Conservation (phyloP, 2,797 vertebrate species). For the Crenichthys baileyi region DNA sequence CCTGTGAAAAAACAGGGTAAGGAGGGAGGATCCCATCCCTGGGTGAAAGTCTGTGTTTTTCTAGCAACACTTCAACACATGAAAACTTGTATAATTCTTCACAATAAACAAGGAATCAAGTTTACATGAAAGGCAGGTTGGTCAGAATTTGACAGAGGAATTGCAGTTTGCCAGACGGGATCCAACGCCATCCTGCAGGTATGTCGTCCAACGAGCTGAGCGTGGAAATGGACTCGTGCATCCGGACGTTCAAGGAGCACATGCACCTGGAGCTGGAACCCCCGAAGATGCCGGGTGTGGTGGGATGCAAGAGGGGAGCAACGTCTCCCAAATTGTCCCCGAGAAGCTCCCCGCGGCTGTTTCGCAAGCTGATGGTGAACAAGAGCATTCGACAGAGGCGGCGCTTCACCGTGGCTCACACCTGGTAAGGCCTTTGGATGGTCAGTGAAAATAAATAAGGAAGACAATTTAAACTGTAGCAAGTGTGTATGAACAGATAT, state of each 20-base stretch:
- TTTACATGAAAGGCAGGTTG: slow-evolving; percentile 40
- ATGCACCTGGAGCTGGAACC: slow-evolving; percentile 98
- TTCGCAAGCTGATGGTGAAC: slow-evolving; percentile 97
- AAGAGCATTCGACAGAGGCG: slow-evolving; percentile 96
- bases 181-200: slow-evolving; percentile 46
- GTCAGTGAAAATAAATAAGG: background rate
- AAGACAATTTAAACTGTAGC: background rate
- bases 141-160: slow-evolving; percentile 30
- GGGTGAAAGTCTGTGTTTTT: slow-evolving; percentile 24
- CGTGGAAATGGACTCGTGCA: slow-evolving; percentile 90
- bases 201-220: slow-evolving; percentile 91
- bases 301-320: slow-evolving; percentile 84
- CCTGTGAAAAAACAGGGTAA: slow-evolving; percentile 32
- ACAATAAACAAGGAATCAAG: slow-evolving; percentile 12
- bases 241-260: slow-evolving; percentile 97
- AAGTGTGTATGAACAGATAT: background rate
- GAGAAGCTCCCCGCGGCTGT: slow-evolving; percentile 94
- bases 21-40: slow-evolving; percentile 25
- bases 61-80: slow-evolving; percentile 17
- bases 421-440: slow-evolving; percentile 87
- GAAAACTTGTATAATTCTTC: slow-evolving; percentile 36
- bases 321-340: slow-evolving; percentile 97
- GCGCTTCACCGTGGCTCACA: slow-evolving; percentile 97
- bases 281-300: slow-evolving; percentile 83
- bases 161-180: slow-evolving; percentile 1